Base-by-base conservation (phyloP, 2,113 vertebrate genomes). In the Heterochromis multidens region DNA sequence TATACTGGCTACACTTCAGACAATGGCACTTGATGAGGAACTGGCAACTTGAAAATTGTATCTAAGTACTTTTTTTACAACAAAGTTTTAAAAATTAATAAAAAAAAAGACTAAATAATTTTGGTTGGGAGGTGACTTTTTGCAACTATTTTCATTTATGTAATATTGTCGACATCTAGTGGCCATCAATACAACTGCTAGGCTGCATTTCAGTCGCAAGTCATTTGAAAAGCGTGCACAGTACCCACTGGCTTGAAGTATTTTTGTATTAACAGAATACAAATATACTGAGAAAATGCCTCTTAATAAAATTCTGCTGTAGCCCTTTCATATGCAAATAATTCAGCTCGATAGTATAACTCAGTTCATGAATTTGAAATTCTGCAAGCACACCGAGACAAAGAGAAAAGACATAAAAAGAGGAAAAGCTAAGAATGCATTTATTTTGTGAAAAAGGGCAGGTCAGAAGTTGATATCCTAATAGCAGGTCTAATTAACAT, bases 131-230 rank as follows among this genome's bases (percentile, higher is more conserved):
- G 46, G 17, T 6, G 25, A 74, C 29, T 25, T 43, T 0, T 14
- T 31, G 0, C 25, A 74, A 31, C 11, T 27, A 25, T 23, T 79
- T 80, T 33, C 0, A 78, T 86, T 82, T 81, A 1, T 84, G 85
- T 33, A 74, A 72, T 56, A 70, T 19, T 87, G 56, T 89, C 65
- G 91, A 77, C 92, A 91, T 89, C 94, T 94, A 87, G 88, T 79
- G 94, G 92, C 12, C 40, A 82, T 31, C 17, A 33, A 35, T 70
- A 70, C 11, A 25, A 72, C 16, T 21, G 16, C 17, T 13, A 43
- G 25, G 7, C 67, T 49, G 43, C 43, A 10, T 49, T 14, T 43
- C 12, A 43, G 40, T 4, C 40, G 40, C 43, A 43, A 72, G 25
- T 72, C 67, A 29, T 10, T 21, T 72, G 43, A 13, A 72, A 49